Evolutionary conservation across 2,797 vertebrate species (phyloP).

Genomic region (Phalloptychus januarius): DNA sequence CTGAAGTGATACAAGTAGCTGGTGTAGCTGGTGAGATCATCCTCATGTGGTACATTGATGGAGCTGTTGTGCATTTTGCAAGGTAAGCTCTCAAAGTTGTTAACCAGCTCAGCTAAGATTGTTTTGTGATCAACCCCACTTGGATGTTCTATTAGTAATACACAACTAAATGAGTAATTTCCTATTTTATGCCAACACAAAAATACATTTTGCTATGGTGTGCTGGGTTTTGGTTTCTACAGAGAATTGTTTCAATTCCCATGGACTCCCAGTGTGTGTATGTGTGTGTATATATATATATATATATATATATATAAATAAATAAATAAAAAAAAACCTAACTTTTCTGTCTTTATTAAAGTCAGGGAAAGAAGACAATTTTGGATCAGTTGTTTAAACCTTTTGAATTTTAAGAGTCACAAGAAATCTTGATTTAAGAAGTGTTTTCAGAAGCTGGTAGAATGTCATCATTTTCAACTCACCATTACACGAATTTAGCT

Average conservation of each 20-base stretch:
- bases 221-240: no score
- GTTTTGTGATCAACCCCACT: no score
- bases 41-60: background rate
- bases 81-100: background rate
- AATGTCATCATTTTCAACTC: background rate
- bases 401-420: background rate
- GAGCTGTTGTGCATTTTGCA: background rate
- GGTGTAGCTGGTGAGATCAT: background rate
- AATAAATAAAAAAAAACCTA: no score
- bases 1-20: fast-evolving
- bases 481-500: background rate
- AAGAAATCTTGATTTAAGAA: background rate
- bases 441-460: background rate
- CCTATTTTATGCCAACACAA: no score
- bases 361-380: background rate
- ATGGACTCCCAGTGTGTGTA: no score
- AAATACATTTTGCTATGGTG: no score
- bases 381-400: background rate
- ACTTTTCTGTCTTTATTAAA: background rate
- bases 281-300: no score
- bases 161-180: no score
- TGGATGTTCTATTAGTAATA: no score
- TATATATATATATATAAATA: no score
- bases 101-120: no score
- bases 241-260: no score